phyloP scores from a whole-genome alignment of 2,113 vertebrate species.

The Catharus fuscescens region DNA sequence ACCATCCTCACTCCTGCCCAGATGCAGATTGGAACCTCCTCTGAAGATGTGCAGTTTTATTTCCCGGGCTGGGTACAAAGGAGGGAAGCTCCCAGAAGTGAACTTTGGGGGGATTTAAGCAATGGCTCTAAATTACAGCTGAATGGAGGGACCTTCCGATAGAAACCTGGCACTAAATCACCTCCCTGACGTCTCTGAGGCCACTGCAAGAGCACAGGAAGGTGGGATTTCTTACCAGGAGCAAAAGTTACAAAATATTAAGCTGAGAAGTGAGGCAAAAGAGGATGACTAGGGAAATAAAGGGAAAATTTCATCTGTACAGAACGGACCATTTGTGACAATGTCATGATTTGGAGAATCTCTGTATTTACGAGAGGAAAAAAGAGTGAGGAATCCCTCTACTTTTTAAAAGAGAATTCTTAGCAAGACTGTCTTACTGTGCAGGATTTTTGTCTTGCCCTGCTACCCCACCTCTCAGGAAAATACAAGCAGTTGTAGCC shows the following conservation, averaged over 20 bases:
- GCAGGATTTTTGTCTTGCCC: neutral
- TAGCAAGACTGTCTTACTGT: neutral
- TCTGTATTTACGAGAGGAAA: neutral
- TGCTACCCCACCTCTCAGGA: neutral
- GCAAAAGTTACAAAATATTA: neutral
- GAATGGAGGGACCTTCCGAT: conserved; percentile 8
- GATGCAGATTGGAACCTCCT: conserved; percentile 22
- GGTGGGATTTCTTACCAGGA: neutral
- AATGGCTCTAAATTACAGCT: conserved; percentile 75
- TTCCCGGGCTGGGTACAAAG: conserved; percentile 24
- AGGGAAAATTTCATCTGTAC: neutral
- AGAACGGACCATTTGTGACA: neutral
- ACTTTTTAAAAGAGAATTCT: neutral
- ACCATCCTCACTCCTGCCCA: conserved; percentile 53
- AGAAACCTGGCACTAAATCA: conserved; percentile 67
- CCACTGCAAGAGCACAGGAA: neutral
- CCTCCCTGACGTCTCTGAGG: neutral
- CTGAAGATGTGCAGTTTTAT: conserved; percentile 52
- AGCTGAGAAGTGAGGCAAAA: neutral
- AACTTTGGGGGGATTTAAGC: conserved; percentile 59
- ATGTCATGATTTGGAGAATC: neutral
- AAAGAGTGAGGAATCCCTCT: neutral
- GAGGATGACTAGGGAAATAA: neutral
- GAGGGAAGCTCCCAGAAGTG: conserved; percentile 11
- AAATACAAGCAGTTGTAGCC: neutral